Conservation (phyloP, 2,888 invertebrate genomes). For the Petrophora chlorosata region DNA sequence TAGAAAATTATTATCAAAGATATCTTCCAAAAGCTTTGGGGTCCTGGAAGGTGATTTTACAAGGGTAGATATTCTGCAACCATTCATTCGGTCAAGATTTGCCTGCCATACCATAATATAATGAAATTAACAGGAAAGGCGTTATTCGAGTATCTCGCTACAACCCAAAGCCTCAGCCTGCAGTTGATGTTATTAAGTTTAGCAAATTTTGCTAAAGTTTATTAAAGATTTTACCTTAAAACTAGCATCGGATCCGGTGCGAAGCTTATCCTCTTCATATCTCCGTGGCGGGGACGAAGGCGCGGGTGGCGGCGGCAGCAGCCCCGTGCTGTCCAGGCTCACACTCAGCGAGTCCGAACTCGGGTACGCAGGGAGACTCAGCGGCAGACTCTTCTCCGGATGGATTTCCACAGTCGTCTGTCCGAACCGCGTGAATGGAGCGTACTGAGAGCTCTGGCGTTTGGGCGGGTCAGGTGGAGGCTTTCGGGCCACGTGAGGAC, state of each 20-base stretch:
- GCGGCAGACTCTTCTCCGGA: conserved; percentile 82
- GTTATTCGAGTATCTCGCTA: no score
- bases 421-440: conserved; percentile 76
- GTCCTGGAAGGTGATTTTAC: no score
- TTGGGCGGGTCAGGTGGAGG: conserved; percentile 93
- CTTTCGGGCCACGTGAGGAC: conserved; percentile 90
- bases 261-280: conserved; percentile 73
- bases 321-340: conserved; percentile 85
- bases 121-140: no score
- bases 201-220: neutral
- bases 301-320: conserved; percentile 86
- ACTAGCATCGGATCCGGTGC: conserved; percentile 92
- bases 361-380: conserved; percentile 86
- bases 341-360: conserved; percentile 86
- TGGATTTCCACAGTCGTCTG: conserved; percentile 86
- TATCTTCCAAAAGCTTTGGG: neutral
- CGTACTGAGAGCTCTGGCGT: conserved; percentile 85
- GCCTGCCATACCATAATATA: no score
- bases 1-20: conserved; percentile 35
- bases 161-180: no score
- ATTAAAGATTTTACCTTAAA: conserved; percentile 85
- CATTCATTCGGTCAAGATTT: no score
- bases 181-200: no score
- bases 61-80: no score
- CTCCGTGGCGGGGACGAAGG: conserved; percentile 85